Evolutionary conservation across 2,888 invertebrate species (phyloP).

Genomic region (Hypsopygia costalis): DNA sequence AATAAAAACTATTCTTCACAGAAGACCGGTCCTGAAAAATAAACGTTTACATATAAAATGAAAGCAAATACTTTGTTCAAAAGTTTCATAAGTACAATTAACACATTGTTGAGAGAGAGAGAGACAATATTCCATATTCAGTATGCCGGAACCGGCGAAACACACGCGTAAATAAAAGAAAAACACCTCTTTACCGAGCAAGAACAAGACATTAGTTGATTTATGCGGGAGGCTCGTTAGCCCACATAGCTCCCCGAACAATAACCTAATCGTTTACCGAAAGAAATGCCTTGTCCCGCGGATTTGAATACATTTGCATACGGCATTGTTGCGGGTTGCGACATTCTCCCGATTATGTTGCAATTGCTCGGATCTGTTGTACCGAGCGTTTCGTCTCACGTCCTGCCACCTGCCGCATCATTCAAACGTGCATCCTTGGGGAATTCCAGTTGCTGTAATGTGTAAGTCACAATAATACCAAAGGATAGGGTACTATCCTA

Average conservation of each 20-base stretch:
- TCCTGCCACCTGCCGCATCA: too few relatives aligned
- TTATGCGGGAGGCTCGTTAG: background rate
- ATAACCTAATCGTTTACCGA: slow-evolving; percentile 4
- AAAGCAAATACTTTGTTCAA: too few relatives aligned
- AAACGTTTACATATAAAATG: too few relatives aligned
- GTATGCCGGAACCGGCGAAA: background rate
- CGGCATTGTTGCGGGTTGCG: background rate
- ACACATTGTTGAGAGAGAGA: too few relatives aligned
- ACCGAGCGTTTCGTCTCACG: background rate
- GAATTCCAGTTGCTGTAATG: too few relatives aligned
- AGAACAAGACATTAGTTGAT: background rate
- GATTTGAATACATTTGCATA: slow-evolving; percentile 6
- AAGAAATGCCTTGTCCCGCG: slow-evolving; percentile 2
- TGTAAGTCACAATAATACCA: too few relatives aligned
- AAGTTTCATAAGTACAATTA: too few relatives aligned
- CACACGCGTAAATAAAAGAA: background rate
- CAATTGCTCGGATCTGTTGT: background rate
- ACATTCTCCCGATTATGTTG: slow-evolving; percentile 1
- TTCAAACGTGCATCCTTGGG: too few relatives aligned
- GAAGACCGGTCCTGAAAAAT: too few relatives aligned
- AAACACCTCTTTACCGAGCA: background rate
- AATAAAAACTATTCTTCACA: too few relatives aligned
- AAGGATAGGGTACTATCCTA: too few relatives aligned
- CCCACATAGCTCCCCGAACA: background rate
- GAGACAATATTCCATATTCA: background rate